Evolutionary conservation across 2,888 invertebrate species (phyloP), one percentile per base, ranked within the genome.

Genomic region (Geophilus truncorum): DNA sequence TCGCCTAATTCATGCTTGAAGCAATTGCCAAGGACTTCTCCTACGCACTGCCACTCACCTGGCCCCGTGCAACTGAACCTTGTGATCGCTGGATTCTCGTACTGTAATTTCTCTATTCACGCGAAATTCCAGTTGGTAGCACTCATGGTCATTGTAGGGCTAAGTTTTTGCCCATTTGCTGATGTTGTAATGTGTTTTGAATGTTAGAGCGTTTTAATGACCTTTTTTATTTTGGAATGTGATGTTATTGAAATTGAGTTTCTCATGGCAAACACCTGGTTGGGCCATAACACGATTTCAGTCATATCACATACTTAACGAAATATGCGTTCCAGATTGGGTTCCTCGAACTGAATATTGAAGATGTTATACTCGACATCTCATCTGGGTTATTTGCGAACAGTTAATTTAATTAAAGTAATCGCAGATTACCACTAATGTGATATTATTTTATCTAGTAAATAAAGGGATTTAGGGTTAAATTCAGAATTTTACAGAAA

Each of bases 21-120:
- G 62, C 62, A 62, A 62, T 25, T 62, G 62, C 62, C 45, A 62
- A 62, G 62, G 62, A 62, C 62, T 62, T 62, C 23, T 62, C 62
- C 62, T 45, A 45, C 45, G 45, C 45, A 45, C 45, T 45, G 18
- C 18, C 18, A 45, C 18, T 62, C 62, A 62, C 62, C 62, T 45
- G 45, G n/a, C 45, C 45, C 45, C 45, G 45, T 45, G 45, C 45
- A 45, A 45, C n/a, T 45, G 45, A 45, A 45, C 45, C 45, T 18
- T 45, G 18, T 2, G n/a, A n/a, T 10, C 5, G 10, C 5, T 12
- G 10, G 15, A 15, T 40, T 40, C 36, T 40, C 36, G n/a, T n/a
- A n/a, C n/a, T n/a, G n/a, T n/a, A n/a, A n/a, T n/a, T n/a, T n/a
- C n/a, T n/a, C n/a, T n/a, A n/a, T n/a, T n/a, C n/a, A n/a, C n/a